Evolutionary conservation across 2,113 vertebrate species (phyloP).

Genomic region (Calidris pygmaea): DNA sequence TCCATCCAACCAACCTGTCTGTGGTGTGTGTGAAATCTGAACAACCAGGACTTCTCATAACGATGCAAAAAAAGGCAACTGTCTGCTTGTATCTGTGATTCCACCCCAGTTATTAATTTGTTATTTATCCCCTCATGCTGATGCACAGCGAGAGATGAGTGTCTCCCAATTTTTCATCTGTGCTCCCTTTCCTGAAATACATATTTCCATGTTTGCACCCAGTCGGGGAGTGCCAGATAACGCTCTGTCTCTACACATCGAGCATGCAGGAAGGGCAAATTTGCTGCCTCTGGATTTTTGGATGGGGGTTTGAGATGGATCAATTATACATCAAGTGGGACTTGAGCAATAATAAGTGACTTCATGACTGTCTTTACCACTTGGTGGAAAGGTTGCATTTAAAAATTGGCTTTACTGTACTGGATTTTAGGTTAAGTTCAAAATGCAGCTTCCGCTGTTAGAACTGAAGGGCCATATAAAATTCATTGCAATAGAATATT

Average conservation of each 20-base stretch:
- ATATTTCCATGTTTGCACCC: background rate
- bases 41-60: background rate
- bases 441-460: constrained; percentile 56
- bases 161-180: background rate
- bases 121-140: background rate
- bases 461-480: constrained; percentile 70
- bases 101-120: background rate
- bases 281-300: constrained; percentile 55
- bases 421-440: constrained; percentile 67
- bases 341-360: constrained; percentile 43
- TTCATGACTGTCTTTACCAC: constrained; percentile 48
- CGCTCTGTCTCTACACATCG: background rate
- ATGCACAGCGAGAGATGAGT: background rate
- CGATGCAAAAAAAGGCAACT: accelerated
- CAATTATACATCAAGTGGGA: constrained; percentile 56
- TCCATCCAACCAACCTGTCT: background rate
- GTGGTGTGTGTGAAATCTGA: background rate
- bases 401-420: constrained; percentile 48
- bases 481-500: constrained; percentile 71
- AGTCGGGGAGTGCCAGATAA: background rate
- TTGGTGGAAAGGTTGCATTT: constrained; percentile 57
- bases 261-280: constrained; percentile 34
- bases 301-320: constrained; percentile 42
- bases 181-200: background rate
- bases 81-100: background rate